Evolutionary conservation across 1,140 invertebrate species (phyloP).

Genomic region (Ganaspis sp.): DNA sequence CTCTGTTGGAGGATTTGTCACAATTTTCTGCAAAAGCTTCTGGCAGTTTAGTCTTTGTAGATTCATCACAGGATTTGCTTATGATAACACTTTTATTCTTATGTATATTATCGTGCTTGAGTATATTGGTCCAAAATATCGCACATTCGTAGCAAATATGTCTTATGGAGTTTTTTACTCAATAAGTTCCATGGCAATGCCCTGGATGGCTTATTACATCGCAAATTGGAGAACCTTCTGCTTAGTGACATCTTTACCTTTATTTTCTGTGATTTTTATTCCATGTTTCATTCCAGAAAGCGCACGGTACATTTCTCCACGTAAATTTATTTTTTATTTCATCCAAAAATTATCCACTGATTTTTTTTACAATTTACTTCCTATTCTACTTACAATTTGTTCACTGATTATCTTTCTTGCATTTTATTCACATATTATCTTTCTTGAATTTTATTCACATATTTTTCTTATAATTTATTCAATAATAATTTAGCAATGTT

Average conservation of each 20-base stretch:
- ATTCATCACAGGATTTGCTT: constrained; percentile 77
- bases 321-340: background rate
- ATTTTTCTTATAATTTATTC: too few species aligned
- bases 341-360: too few species aligned
- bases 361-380: too few species aligned
- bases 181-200: constrained; percentile 73
- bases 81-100: constrained; percentile 78
- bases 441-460: too few species aligned
- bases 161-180: constrained; percentile 79
- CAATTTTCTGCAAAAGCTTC: constrained; percentile 70
- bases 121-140: constrained; percentile 72
- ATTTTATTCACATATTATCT: too few species aligned
- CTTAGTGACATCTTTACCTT: constrained; percentile 69
- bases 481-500: too few species aligned
- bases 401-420: too few species aligned
- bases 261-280: constrained; percentile 58
- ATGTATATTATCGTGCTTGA: constrained; percentile 77
- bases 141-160: constrained; percentile 77
- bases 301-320: constrained; percentile 59
- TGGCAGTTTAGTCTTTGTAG: constrained; percentile 76
- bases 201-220: constrained; percentile 74
- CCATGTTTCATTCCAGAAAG: constrained; percentile 72
- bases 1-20: constrained; percentile 74
- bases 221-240: constrained; percentile 75
- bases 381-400: too few species aligned